Evolutionary conservation across 2,797 vertebrate genomes (phyloP), one percentile per base, ranked within the genome.

Genomic region (Poeciliopsis gracilis): DNA sequence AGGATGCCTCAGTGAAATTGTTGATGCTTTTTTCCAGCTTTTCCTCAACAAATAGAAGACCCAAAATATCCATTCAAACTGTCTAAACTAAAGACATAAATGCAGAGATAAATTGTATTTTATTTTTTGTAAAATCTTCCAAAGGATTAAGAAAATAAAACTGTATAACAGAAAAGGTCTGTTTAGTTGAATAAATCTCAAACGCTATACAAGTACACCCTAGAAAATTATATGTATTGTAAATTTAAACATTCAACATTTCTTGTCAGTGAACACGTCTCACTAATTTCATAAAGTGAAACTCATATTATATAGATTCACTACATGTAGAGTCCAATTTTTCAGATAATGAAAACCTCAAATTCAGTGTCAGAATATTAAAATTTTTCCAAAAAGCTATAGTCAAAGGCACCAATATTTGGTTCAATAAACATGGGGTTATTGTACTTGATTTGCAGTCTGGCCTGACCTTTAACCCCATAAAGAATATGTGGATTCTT

Each of bases 11-110:
- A 28, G 18, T 5, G 61, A 85, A 53, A 57, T 76, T 63, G 66
- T 38, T 70, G 25, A 49, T 30, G 66, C 13, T 75, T 86, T 30
- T 69, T 80, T 82, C 28, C 41, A 43, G n/a, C 61, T 55, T 78
- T 67, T 18, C 15, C 45, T 38, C 28, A 5, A 38, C 33, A 73
- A 1, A 15, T 47, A 71, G 41, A 30, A 41, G 20, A 59, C 25
- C 49, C 13, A 36, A 70, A 33, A 45, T 47, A 28, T 67, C 51
- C 28, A 33, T 30, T 77, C 6, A 67, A 51, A 71, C 30, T 33
- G 55, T 18, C 20, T 5, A 59, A 72, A 46, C 6, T 76, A 12
- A 63, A 25, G 28, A 18, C 25, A 11, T 2, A 4, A 25, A 2
- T 7, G 0, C 0, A 38, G 36, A 59, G 20, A 8, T 23, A 23